Conservation (phyloP, 2,113 vertebrate genomes). For the Aspidoscelis tigris region DNA sequence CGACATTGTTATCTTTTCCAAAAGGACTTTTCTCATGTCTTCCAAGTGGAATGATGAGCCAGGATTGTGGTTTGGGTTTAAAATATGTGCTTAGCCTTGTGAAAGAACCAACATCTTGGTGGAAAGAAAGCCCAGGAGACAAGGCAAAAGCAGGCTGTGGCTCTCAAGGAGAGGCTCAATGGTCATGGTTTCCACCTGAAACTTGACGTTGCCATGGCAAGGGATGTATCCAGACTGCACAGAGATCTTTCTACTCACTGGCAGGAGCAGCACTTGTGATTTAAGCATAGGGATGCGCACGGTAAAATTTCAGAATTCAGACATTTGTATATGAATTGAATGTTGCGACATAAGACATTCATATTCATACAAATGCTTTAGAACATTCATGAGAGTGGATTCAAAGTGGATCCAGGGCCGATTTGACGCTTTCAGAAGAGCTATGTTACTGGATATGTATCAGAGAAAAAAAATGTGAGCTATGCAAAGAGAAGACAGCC, state of each 20-base stretch:
- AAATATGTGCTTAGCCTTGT: conserved; percentile 70
- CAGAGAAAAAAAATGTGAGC: no score
- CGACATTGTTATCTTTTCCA: conserved; percentile 72
- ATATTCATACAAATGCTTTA: no score
- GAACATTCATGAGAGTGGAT: no score
- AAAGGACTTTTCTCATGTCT: conserved; percentile 55
- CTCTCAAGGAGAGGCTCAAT: conserved; percentile 29
- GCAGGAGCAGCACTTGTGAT: conserved; percentile 30
- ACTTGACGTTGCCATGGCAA: not conserved
- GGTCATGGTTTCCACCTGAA: conserved; percentile 23
- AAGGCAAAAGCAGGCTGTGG: conserved; percentile 49
- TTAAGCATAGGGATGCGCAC: conserved; percentile 12
- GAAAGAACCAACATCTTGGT: conserved; percentile 62
- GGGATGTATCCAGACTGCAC: not conserved
- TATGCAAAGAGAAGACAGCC: no score
- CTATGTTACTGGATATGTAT: no score
- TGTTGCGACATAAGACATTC: no score
- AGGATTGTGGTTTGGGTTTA: conserved; percentile 69
- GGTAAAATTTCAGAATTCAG: no score
- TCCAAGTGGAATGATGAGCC: conserved; percentile 63
- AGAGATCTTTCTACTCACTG: conserved; percentile 23
- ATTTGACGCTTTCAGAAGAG: no score
- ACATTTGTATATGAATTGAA: no score
- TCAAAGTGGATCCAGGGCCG: no score
- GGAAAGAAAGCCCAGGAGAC: conserved; percentile 62